phyloP scores from a whole-genome alignment of 2,113 vertebrate species.

The Mixornis gularis region DNA sequence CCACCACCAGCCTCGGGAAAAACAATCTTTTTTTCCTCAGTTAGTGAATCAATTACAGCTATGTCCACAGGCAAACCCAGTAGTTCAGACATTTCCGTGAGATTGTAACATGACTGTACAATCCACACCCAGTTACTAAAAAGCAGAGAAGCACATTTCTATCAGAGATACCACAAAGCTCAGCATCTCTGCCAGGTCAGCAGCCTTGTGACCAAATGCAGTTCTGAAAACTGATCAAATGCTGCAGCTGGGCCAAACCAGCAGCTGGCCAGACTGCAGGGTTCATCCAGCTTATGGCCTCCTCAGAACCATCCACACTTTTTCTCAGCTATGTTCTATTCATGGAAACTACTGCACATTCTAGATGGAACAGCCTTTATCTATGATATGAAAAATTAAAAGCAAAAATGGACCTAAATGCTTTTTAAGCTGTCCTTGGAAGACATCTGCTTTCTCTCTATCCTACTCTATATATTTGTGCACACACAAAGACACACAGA shows the following conservation, averaged over 20 bases:
- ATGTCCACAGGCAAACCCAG: background rate
- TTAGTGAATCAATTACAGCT: background rate
- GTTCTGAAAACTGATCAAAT: background rate
- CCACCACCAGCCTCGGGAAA: background rate
- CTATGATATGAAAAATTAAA: background rate
- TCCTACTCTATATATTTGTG: background rate
- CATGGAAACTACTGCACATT: background rate
- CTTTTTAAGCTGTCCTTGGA: background rate
- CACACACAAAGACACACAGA: slow-evolving; percentile 12
- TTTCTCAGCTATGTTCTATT: background rate
- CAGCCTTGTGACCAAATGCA: background rate
- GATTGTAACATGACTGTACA: background rate
- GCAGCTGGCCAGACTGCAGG: background rate
- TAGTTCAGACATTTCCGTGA: background rate
- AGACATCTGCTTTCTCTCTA: background rate
- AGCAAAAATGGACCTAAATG: background rate
- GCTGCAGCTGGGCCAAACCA: background rate
- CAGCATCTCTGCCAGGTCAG: background rate
- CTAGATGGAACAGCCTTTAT: background rate
- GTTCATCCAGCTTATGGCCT: background rate
- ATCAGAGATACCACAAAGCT: background rate
- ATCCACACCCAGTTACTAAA: background rate
- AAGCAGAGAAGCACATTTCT: background rate
- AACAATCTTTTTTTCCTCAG: background rate
- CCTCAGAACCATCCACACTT: background rate